These are phyloP conservation scores for Harpagus bidentatus DNA, from an alignment of 2,113 vertebrate genomes.

Conservation along the genomic window DNA sequence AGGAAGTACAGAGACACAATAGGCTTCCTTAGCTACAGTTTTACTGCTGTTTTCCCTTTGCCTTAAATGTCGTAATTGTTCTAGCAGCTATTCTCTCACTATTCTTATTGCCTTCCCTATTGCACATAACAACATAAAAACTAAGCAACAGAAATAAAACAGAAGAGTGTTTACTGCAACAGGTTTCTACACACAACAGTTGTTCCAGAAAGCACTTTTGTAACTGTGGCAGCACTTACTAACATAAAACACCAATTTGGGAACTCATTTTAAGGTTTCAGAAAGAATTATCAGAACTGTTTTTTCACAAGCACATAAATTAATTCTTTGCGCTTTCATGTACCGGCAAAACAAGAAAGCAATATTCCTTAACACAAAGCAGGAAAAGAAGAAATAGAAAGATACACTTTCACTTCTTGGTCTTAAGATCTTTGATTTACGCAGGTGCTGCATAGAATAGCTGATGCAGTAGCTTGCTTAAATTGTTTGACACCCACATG, in stretches of 20 bases:
- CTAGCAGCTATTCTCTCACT: neutral
- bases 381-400: neutral
- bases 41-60: neutral
- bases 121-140: slow-evolving; percentile 31
- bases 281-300: neutral
- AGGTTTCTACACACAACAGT: slow-evolving; percentile 22
- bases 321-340: neutral
- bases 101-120: neutral
- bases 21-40: neutral
- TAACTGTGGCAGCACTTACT: slow-evolving; percentile 13
- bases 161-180: neutral
- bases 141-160: slow-evolving; percentile 1
- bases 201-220: neutral
- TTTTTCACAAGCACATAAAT: neutral
- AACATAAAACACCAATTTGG: slow-evolving; percentile 2
- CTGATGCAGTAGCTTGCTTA: neutral
- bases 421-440: neutral
- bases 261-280: neutral
- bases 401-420: neutral
- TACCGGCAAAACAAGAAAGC: neutral
- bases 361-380: neutral
- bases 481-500: neutral
- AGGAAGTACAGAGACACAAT: neutral
- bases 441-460: neutral
- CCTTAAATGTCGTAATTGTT: neutral